A percentile compares a stretch with the other conserved stretches of the same genome.
Conservation (phyloP, 2,888 invertebrate genomes). For the Caenorhabditis uteleia region DNA sequence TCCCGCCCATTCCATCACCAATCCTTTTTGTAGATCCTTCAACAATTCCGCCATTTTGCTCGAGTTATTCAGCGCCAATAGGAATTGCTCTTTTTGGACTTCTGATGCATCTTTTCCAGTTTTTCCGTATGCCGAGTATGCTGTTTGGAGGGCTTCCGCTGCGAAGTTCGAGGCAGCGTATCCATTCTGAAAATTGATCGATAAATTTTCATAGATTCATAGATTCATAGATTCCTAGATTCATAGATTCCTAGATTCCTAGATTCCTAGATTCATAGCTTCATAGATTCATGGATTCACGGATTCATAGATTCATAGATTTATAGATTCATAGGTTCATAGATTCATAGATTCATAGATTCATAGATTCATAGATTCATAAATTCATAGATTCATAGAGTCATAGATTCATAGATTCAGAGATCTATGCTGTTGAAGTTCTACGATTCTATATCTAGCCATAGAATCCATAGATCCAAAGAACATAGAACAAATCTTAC, state of each 20-base stretch:
- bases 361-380: too few species aligned
- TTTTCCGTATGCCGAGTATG: slow-evolving; percentile 57
- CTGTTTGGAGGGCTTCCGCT: slow-evolving; percentile 65
- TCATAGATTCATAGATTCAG: too few species aligned
- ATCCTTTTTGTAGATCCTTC: slow-evolving; percentile 79
- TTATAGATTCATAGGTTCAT: too few species aligned
- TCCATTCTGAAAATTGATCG: slow-evolving; percentile 58
- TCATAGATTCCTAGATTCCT: too few species aligned
- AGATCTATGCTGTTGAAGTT: too few species aligned
- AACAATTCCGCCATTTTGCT: slow-evolving; percentile 90
- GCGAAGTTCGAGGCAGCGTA: slow-evolving; percentile 63
- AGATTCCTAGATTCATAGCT: too few species aligned
- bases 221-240: too few species aligned
- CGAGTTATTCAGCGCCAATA: slow-evolving; percentile 87
- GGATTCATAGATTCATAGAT: too few species aligned
- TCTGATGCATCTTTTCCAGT: slow-evolving; percentile 57
- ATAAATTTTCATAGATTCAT: too few species aligned
- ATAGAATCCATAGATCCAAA: background rate
- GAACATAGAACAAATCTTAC: background rate
- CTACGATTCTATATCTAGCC: too few species aligned
- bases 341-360: background rate
- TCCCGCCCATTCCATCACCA: slow-evolving; percentile 49
- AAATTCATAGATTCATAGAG: too few species aligned
- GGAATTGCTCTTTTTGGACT: slow-evolving; percentile 67
- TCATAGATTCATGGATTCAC: too few species aligned